Percentiles rank a stretch among this genome's conserved stretches.
Evolutionary conservation across 2,888 invertebrate species (phyloP).

Genomic region (Lochmaea capreae): DNA sequence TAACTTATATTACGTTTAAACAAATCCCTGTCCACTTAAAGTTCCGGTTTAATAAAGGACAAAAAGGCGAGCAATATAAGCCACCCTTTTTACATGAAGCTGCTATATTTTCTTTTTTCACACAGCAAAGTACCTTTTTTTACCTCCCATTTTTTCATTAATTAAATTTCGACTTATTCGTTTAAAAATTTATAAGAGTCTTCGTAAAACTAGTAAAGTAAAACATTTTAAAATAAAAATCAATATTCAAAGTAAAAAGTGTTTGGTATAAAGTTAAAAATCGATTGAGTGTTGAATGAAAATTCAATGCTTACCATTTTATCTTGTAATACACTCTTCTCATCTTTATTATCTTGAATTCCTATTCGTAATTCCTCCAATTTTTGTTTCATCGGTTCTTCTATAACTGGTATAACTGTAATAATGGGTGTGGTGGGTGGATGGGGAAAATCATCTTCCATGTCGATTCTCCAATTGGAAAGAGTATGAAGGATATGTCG

Average conservation of each 20-base stretch:
- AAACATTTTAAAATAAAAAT: neutral
- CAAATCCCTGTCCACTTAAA: neutral
- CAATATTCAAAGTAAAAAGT: no score
- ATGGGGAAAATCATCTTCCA: constrained; percentile 43
- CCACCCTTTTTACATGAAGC: neutral
- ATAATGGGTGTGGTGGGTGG: constrained; percentile 60
- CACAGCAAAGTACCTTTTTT: neutral
- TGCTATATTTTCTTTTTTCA: neutral
- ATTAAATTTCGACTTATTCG: neutral
- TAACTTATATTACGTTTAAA: neutral
- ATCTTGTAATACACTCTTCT: neutral
- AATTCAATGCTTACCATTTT: constrained; percentile 9
- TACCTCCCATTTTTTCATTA: no score
- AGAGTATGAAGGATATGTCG: constrained; percentile 55
- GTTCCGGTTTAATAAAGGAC: neutral
- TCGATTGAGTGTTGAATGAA: no score
- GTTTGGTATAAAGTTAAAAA: no score
- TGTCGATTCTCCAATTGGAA: constrained; percentile 59
- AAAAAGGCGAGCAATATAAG: neutral
- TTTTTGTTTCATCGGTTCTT: constrained; percentile 48
- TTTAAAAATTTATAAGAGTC: no score
- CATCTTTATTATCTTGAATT: constrained; percentile 18
- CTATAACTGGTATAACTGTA: constrained; percentile 58
- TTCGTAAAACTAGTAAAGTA: no score
- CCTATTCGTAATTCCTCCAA: neutral